Conservation (phyloP, 2,888 invertebrate species). For the Chrysolina americana region DNA sequence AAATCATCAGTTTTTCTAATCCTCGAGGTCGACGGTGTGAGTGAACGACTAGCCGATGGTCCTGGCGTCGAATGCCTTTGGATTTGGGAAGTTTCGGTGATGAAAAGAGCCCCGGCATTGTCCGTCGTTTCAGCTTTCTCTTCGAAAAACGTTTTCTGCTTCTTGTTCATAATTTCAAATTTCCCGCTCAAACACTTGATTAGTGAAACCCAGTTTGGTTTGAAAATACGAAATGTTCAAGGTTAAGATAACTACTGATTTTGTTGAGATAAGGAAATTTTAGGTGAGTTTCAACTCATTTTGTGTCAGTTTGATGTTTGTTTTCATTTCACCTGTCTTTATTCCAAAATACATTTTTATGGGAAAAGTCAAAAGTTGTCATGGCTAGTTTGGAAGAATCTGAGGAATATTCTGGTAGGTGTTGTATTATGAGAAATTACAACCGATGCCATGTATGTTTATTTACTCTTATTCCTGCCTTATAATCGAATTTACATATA, state of each 20-base stretch:
- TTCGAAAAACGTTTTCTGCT: constrained; percentile 30
- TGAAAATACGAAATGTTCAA: constrained; percentile 44
- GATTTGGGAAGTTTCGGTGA: constrained; percentile 31
- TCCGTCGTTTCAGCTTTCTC: constrained; percentile 31
- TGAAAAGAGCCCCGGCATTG: constrained; percentile 8
- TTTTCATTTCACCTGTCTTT: constrained; percentile 38
- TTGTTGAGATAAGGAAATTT: constrained; percentile 47
- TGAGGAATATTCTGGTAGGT: constrained; percentile 62
- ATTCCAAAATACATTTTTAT: constrained; percentile 28
- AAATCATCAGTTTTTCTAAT: constrained; percentile 21
- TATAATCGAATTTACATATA: not conserved
- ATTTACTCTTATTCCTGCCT: not conserved
- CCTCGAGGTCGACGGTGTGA: not conserved
- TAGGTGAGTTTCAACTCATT: constrained; percentile 43
- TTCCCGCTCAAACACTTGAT: constrained; percentile 12
- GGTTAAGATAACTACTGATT: constrained; percentile 47
- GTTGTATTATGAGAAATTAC: constrained; percentile 40
- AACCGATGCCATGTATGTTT: not conserved
- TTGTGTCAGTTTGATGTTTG: constrained; percentile 32
- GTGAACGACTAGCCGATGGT: constrained; percentile 23
- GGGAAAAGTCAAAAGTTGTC: constrained; percentile 46
- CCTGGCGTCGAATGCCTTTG: constrained; percentile 34
- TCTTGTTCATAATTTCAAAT: constrained; percentile 31
- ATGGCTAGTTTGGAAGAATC: constrained; percentile 58
- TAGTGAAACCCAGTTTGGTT: not conserved